phyloP scores from a whole-genome alignment of 2,888 invertebrate genomes.

The Tenthredo scrophulariae region DNA sequence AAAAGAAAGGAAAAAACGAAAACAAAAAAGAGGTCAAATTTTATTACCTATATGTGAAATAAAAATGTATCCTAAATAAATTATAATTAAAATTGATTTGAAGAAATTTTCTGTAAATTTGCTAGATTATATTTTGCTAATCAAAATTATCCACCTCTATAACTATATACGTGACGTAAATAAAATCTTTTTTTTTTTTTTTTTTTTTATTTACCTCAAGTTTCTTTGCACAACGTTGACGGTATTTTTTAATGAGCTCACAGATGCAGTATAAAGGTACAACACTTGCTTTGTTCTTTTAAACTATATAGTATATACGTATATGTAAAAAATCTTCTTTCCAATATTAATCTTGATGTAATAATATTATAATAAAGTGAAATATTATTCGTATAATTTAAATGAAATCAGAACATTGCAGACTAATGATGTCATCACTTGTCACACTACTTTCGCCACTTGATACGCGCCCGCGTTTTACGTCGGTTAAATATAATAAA shows the following conservation, averaged over 20 bases:
- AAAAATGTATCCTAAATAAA: not conserved
- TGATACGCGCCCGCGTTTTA: conserved; percentile 36
- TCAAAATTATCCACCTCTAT: not conserved
- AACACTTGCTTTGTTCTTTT: conserved; percentile 44
- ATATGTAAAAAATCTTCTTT: not conserved
- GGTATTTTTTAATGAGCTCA: conserved; percentile 19
- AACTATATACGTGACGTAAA: not conserved
- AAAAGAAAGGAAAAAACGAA: too few relatives aligned
- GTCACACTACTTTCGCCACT: conserved; percentile 58
- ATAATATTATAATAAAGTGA: not conserved
- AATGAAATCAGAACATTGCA: conserved; percentile 41
- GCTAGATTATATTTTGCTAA: not conserved
- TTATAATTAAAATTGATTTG: not conserved
- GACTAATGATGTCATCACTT: conserved; percentile 47
- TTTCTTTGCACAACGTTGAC: conserved; percentile 22
- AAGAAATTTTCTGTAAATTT: not conserved
- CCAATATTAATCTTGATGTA: not conserved
- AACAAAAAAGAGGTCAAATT: not conserved
- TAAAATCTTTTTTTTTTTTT: not conserved
- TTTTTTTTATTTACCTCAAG: conserved; percentile 29
- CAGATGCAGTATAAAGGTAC: conserved; percentile 16
- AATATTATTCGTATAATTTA: conserved; percentile 9
- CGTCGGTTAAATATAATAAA: conserved; percentile 25
- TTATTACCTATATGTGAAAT: not conserved
- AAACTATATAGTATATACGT: not conserved